Evolutionary conservation across 2,888 invertebrate genomes (phyloP).

Genomic region (Trachelus iudaicus): DNA sequence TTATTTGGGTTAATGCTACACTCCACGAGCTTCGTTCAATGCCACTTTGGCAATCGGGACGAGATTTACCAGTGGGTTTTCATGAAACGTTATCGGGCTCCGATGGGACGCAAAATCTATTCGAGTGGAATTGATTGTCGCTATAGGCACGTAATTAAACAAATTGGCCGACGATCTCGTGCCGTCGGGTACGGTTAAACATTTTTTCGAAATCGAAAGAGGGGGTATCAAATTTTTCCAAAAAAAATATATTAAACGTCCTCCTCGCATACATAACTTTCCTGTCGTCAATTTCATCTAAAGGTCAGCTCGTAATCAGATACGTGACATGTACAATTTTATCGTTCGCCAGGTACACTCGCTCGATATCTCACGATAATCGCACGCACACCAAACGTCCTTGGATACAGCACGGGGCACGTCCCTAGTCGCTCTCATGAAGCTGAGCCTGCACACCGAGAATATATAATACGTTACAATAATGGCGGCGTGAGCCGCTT

Average conservation of each 20-base stretch:
- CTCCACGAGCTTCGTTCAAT: neutral
- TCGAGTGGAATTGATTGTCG: too few relatives aligned
- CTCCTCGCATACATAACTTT: neutral
- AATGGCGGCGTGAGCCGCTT: conserved; percentile 17
- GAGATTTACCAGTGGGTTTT: too few relatives aligned
- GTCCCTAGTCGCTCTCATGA: neutral
- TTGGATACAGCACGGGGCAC: neutral
- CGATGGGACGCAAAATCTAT: too few relatives aligned
- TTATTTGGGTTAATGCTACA: neutral
- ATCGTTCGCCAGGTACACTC: neutral
- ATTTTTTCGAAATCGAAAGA: too few relatives aligned
- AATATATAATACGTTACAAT: neutral
- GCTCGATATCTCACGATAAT: neutral
- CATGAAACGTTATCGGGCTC: too few relatives aligned
- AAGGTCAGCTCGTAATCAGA: neutral
- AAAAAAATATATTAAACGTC: too few relatives aligned
- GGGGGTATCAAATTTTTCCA: too few relatives aligned
- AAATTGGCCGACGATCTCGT: too few relatives aligned
- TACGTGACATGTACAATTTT: neutral
- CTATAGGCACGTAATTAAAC: too few relatives aligned
- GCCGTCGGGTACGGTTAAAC: too few relatives aligned
- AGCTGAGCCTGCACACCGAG: neutral
- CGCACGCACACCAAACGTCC: neutral
- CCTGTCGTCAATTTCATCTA: neutral
- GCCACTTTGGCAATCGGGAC: too few relatives aligned